These are phyloP conservation scores for Cettia cetti DNA, from an alignment of 2,113 vertebrate genomes.

Conservation along the genomic window DNA sequence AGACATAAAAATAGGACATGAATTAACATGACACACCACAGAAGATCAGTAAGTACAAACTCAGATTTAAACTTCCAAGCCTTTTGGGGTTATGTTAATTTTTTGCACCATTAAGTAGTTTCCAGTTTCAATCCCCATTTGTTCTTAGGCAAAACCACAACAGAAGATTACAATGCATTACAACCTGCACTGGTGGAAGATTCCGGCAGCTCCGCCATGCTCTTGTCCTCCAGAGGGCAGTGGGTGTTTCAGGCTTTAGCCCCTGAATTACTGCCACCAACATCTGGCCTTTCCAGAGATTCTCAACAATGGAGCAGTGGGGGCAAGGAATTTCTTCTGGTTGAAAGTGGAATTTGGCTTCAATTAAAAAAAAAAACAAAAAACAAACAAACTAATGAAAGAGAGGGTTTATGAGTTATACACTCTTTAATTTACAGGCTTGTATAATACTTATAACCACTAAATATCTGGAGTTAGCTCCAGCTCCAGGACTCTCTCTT, in stretches of 20 bases:
- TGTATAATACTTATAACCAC: not conserved
- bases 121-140: constrained; percentile 29
- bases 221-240: not conserved
- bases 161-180: not conserved
- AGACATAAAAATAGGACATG: not conserved
- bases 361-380: not conserved
- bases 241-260: not conserved
- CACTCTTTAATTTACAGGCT: constrained; percentile 5
- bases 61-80: not conserved
- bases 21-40: not conserved
- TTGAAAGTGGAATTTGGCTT: constrained; percentile 41
- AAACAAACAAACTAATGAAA: too few species aligned
- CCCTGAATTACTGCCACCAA: not conserved
- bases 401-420: not conserved
- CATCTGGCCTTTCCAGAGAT: constrained; percentile 16
- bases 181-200: not conserved
- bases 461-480: not conserved
- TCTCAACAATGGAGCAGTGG: not conserved
- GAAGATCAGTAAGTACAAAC: not conserved
- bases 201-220: not conserved
- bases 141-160: constrained; percentile 15
- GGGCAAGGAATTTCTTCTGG: not conserved
- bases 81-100: constrained; percentile 7
- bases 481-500: not conserved
- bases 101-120: constrained; percentile 58